Percentiles rank a stretch among this genome's conserved stretches.
phyloP scores from a whole-genome alignment of 2,888 invertebrate species.

The Empis livida region DNA sequence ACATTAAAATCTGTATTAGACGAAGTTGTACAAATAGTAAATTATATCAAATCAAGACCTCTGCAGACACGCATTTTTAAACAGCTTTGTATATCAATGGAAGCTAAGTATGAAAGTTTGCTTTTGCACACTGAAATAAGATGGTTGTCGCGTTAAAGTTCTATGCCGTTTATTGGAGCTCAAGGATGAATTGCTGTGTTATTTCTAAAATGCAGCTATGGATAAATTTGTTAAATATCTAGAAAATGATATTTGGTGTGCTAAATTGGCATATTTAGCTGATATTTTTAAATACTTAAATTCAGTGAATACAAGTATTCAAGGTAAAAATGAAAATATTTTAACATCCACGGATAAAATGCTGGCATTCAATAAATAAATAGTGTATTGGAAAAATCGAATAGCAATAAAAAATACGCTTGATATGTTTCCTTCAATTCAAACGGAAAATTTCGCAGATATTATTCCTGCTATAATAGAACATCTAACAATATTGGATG shows the following conservation, averaged over 20 bases:
- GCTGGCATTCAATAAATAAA: background rate
- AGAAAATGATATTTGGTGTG: no score
- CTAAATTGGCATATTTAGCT: background rate
- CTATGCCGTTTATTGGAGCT: background rate
- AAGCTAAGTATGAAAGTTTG: background rate
- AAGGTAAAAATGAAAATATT: slow-evolving; percentile 3
- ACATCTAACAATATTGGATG: background rate
- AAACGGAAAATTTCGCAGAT: background rate
- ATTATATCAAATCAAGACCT: background rate
- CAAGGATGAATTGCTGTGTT: background rate
- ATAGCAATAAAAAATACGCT: background rate
- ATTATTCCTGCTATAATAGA: background rate
- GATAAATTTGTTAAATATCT: background rate
- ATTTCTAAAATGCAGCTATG: background rate
- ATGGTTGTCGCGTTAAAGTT: background rate
- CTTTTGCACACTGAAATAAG: background rate
- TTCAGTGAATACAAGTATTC: slow-evolving; percentile 1
- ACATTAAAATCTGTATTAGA: background rate
- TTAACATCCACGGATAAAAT: background rate
- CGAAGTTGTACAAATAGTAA: background rate
- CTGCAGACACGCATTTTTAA: background rate
- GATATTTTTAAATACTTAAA: slow-evolving; percentile 4
- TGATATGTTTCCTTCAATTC: background rate
- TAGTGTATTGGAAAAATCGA: background rate
- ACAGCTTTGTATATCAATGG: background rate